phyloP scores from a whole-genome alignment of 2,888 invertebrate species.

The Subacronicta megacephala region DNA sequence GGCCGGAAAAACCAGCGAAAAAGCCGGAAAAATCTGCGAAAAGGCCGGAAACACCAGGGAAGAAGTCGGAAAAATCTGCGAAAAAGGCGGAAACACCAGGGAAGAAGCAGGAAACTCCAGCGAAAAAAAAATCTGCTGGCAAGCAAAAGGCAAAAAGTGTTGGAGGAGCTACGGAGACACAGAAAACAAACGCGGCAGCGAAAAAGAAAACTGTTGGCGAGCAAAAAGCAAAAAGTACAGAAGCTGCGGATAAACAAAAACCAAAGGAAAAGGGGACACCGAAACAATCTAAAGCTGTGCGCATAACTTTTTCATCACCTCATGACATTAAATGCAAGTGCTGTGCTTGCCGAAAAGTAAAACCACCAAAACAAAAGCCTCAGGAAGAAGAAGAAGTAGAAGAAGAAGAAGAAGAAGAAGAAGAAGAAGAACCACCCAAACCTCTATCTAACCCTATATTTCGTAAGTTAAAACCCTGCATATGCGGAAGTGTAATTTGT shows the following conservation, averaged over 20 bases:
- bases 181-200: neutral
- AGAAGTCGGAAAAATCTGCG: too few species aligned
- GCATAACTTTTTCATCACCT: neutral
- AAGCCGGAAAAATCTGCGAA: too few species aligned
- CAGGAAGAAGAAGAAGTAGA: neutral
- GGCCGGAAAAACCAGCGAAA: neutral
- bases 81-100: neutral
- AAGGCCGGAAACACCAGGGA: too few species aligned
- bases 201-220: too few species aligned
- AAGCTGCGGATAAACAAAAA: too few species aligned
- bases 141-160: neutral
- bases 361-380: neutral
- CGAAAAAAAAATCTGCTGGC: too few species aligned
- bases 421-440: neutral
- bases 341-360: slow-evolving; percentile 17
- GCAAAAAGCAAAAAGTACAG: too few species aligned
- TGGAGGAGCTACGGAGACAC: neutral
- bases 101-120: too few species aligned
- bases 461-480: slow-evolving; percentile 12
- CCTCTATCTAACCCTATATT: neutral
- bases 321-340: slow-evolving; percentile 21
- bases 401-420: too few species aligned
- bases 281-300: too few species aligned
- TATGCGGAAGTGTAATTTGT: slow-evolving; percentile 39
- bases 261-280: too few species aligned